phyloP scores from a whole-genome alignment of 1,140 invertebrate species.

The Bombus difficillimus region DNA sequence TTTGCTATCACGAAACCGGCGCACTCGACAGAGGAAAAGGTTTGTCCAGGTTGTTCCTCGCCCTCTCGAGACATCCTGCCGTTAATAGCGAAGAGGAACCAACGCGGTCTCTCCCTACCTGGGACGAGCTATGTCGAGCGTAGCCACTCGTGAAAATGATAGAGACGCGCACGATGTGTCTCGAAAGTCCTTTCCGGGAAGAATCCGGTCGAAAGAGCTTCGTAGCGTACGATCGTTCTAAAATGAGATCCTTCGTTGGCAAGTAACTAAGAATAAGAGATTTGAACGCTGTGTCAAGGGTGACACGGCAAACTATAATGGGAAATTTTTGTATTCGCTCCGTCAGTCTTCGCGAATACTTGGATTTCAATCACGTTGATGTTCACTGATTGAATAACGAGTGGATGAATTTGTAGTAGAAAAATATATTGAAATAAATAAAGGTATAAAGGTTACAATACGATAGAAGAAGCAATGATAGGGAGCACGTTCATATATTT shows the following conservation, averaged over 20 bases:
- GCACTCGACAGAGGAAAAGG: constrained; percentile 53
- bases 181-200: constrained; percentile 37
- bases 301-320: not conserved
- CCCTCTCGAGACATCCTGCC: constrained; percentile 55
- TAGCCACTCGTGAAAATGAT: constrained; percentile 54
- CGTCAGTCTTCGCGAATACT: not conserved
- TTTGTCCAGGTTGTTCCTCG: constrained; percentile 62
- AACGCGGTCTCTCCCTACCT: constrained; percentile 13
- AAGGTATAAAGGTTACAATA: too few relatives aligned
- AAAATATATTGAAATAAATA: too few relatives aligned
- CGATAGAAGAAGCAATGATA: too few relatives aligned
- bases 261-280: not conserved
- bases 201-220: not conserved
- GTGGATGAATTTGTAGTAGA: too few relatives aligned
- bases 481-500: too few relatives aligned
- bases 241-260: not conserved
- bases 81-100: constrained; percentile 50
- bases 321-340: not conserved
- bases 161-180: constrained; percentile 27
- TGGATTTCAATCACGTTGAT: too few relatives aligned
- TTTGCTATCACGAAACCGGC: constrained; percentile 61
- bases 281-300: too few relatives aligned
- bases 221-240: not conserved
- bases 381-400: too few relatives aligned
- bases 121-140: constrained; percentile 43